These are phyloP conservation scores for Seriola rivoliana DNA, from an alignment of 2,113 vertebrate species.

Conservation along the genomic window DNA sequence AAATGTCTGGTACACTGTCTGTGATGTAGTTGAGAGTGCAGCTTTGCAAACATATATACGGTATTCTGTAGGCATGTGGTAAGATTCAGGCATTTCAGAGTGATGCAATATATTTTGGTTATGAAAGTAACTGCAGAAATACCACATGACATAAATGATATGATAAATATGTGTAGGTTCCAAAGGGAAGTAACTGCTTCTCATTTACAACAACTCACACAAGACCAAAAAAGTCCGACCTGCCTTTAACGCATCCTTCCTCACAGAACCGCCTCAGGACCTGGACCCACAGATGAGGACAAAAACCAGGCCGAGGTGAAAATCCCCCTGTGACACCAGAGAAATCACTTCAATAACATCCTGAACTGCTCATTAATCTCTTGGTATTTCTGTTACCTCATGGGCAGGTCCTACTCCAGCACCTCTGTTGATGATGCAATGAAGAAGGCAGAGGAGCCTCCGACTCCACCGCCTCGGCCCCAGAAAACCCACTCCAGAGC, in stretches of 20 bases:
- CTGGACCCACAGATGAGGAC: slow-evolving; percentile 76
- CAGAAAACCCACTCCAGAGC: slow-evolving; percentile 97
- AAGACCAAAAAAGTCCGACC: not conserved
- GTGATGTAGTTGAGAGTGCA: not conserved
- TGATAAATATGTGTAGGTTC: not conserved
- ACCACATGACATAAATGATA: not conserved
- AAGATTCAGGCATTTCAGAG: not conserved
- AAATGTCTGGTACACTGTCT: not conserved
- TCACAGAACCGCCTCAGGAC: slow-evolving; percentile 75
- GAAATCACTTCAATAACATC: not conserved
- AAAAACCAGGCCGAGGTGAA: slow-evolving; percentile 82
- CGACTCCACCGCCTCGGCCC: slow-evolving; percentile 94
- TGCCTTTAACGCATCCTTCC: not conserved
- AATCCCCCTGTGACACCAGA: not conserved
- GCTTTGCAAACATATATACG: not conserved
- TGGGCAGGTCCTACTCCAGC: slow-evolving; percentile 93
- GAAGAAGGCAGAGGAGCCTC: slow-evolving; percentile 94
- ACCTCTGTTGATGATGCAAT: slow-evolving; percentile 94
- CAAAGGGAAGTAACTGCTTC: slow-evolving; percentile 45
- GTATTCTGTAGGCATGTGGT: not conserved
- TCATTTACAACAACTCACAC: slow-evolving; percentile 17
- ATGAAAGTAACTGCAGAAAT: not conserved
- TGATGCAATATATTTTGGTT: not conserved
- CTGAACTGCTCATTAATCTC: not conserved
- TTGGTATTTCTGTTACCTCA: not conserved